These are phyloP conservation scores for Leptopilina drosophilae DNA, from an alignment of 2,888 invertebrate species.

Conservation along the genomic window DNA sequence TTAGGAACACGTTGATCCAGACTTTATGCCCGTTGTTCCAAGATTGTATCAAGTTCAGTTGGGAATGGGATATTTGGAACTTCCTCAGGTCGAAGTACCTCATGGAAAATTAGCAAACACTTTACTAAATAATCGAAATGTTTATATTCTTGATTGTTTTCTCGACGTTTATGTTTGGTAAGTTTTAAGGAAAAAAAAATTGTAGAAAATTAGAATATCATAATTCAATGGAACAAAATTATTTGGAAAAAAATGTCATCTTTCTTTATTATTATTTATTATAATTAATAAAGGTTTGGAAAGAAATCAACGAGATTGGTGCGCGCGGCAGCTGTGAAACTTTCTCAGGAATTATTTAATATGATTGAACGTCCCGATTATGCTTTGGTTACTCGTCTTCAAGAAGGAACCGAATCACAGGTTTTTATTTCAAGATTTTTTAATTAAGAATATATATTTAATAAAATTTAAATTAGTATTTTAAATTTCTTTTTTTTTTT, in stretches of 20 bases:
- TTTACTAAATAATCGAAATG: slow-evolving; percentile 92
- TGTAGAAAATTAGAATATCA: neutral
- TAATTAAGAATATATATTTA: neutral
- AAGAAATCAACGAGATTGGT: slow-evolving; percentile 97
- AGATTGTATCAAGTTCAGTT: slow-evolving; percentile 95
- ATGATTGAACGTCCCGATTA: slow-evolving; percentile 95
- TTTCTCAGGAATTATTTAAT: slow-evolving; percentile 96
- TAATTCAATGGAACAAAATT: slow-evolving; percentile 51
- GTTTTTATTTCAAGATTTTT: slow-evolving; percentile 72
- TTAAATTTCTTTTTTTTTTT: neutral
- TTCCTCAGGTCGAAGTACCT: slow-evolving; percentile 93
- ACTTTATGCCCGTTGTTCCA: slow-evolving; percentile 83
- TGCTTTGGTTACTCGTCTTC: slow-evolving; percentile 91
- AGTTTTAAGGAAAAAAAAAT: neutral
- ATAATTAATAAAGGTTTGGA: slow-evolving; percentile 86
- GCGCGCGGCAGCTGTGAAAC: slow-evolving; percentile 95
- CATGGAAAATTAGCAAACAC: slow-evolving; percentile 87
- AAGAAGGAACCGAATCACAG: slow-evolving; percentile 94
- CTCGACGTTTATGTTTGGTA: slow-evolving; percentile 97
- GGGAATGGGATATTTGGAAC: slow-evolving; percentile 98
- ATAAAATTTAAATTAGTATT: neutral
- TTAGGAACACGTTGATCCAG: slow-evolving; percentile 85
- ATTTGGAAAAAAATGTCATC: no score
- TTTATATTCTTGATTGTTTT: slow-evolving; percentile 97
- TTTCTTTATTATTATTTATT: neutral